Evolutionary conservation across 1,140 invertebrate species (phyloP).

Genomic region (Eurytemora carolleeae): DNA sequence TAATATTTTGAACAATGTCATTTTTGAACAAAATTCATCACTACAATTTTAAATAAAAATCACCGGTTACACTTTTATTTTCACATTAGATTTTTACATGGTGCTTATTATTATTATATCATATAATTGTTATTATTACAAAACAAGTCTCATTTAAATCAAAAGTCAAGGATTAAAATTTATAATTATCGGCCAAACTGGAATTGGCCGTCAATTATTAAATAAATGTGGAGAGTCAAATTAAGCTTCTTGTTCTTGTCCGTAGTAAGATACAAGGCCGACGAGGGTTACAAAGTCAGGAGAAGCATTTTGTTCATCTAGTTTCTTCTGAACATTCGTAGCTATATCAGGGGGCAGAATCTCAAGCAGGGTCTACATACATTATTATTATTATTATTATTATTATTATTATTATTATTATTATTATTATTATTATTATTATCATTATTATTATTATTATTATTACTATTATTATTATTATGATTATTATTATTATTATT

Average conservation of each 20-base stretch:
- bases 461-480: too few species aligned
- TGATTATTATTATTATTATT: too few species aligned
- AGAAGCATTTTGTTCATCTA: constrained; percentile 9
- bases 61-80: too few species aligned
- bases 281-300: constrained; percentile 12
- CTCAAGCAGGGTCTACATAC: constrained; percentile 7
- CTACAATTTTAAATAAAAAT: not conserved
- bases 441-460: too few species aligned
- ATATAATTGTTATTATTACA: not conserved
- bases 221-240: not conserved
- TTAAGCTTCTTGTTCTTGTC: constrained; percentile 3
- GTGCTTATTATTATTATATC: too few species aligned
- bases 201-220: not conserved
- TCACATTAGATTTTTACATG: too few species aligned
- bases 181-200: not conserved
- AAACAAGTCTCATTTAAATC: not conserved
- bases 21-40: too few species aligned
- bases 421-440: too few species aligned
- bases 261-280: constrained; percentile 6
- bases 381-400: too few species aligned
- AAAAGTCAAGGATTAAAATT: not conserved
- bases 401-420: too few species aligned
- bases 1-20: too few species aligned
- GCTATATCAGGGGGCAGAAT: constrained; percentile 5
- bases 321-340: constrained; percentile 9